phyloP scores from a whole-genome alignment of 1,140 invertebrate genomes.

The Homalodisca vitripennis region DNA sequence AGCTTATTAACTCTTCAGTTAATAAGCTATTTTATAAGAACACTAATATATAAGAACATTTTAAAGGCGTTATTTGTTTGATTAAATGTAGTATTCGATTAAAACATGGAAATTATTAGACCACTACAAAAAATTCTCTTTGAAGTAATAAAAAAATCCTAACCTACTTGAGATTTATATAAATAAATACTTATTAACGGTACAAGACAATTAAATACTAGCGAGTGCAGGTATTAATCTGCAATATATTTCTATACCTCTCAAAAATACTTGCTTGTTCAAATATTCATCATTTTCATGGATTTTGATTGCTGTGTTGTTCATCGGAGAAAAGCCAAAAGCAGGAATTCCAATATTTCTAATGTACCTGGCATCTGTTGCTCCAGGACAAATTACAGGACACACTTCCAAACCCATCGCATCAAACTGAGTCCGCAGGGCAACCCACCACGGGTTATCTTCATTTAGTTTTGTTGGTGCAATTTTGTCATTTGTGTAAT shows the following conservation, averaged over 20 bases:
- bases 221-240: conserved; percentile 47
- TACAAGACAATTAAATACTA: conserved; percentile 27
- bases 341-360: conserved; percentile 49
- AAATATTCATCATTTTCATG: conserved; percentile 76
- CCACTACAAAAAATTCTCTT: no score
- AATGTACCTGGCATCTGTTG: conserved; percentile 73
- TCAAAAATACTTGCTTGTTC: conserved; percentile 65
- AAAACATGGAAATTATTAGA: no score
- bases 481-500: conserved; percentile 53
- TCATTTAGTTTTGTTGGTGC: neutral
- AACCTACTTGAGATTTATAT: no score
- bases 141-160: no score
- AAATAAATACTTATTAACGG: no score
- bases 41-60: no score
- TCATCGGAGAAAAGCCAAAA: conserved; percentile 51
- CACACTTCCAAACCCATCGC: conserved; percentile 54
- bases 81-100: no score
- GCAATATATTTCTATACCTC: conserved; percentile 67
- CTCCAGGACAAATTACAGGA: conserved; percentile 73
- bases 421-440: conserved; percentile 5
- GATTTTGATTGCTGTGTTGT: conserved; percentile 67
- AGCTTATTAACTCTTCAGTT: no score
- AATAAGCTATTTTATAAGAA: no score
- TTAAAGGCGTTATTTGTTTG: no score
- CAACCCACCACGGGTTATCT: conserved; percentile 12